Evolutionary conservation across 2,113 vertebrate species (phyloP), one percentile per base, ranked within the genome.

Genomic region (Atlantisia rogersi): DNA sequence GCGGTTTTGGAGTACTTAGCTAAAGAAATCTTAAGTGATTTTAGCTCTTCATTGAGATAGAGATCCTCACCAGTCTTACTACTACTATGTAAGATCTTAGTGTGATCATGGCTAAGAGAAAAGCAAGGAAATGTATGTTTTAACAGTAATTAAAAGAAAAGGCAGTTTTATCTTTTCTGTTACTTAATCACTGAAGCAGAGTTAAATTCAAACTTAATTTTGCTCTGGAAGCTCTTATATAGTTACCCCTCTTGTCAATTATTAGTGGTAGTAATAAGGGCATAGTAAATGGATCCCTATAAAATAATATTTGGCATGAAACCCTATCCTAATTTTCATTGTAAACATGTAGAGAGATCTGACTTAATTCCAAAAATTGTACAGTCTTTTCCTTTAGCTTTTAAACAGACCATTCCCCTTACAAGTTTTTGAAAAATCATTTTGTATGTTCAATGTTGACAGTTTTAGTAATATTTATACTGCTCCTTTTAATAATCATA

Each of bases 211-310:
- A 48, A 24, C 16, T 79, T n/a, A 26, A 80, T 89, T 95, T 87
- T 59, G 7, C 15, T 69, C 7, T 67, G 2, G 14, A 22, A 0
- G 0, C n/a, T 65, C 1, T 0, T 71, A 31, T 46, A 8, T 68
- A 60, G 32, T 79, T 83, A 63, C 78, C 15, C 2, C 2, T 46
- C 26, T 31, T 87, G 20, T 68, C 0, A 0, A 70, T 75, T 93
- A 2, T 68, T 87, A 52, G 9, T 90, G 48, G 6, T 64, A 7
- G 8, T 53, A 74, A 70, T 73, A 78, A 46, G 21, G 10, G 17
- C 69, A 42, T 83, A 46, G 29, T 86, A 77, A 44, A 42, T 82
- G 4, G 28, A 9, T 81, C 22, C 25, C 62, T 28, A 65, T 35
- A 59, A 86, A 84, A 65, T 42, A 73, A 19, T 65, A 70, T 50